A percentile compares a stretch with the other conserved stretches of the same genome.
These are phyloP conservation scores for Sorex araneus DNA, from an alignment of 2,113 vertebrate genomes.

Conservation along the genomic window DNA sequence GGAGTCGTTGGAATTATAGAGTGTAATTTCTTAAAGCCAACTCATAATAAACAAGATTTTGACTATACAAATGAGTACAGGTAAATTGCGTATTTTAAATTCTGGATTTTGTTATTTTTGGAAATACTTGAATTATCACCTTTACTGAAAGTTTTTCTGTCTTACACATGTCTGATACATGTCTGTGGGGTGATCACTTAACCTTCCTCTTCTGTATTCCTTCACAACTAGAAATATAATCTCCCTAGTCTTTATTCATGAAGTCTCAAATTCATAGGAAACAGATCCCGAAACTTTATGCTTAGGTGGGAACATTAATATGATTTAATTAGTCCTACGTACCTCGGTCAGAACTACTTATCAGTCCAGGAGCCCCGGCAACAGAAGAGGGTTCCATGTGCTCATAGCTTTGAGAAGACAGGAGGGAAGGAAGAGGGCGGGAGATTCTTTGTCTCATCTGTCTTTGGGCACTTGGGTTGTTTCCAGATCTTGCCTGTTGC, in stretches of 20 bases:
- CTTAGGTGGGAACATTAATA: not conserved
- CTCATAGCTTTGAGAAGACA: too few relatives aligned
- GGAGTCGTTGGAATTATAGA: slow-evolving; percentile 97
- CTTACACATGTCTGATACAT: too few relatives aligned
- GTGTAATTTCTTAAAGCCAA: slow-evolving; percentile 96
- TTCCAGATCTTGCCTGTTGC: not conserved
- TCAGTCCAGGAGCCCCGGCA: not conserved
- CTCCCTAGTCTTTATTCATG: not conserved
- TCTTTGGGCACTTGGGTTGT: not conserved
- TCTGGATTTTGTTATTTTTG: too few relatives aligned
- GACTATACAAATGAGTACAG: slow-evolving; percentile 97
- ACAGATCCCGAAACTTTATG: not conserved
- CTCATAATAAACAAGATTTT: slow-evolving; percentile 99
- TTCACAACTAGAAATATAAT: not conserved
- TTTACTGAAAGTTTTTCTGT: too few relatives aligned
- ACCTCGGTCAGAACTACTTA: too few relatives aligned
- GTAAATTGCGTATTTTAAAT: slow-evolving; percentile 85
- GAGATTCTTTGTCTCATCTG: not conserved
- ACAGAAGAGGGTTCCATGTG: too few relatives aligned
- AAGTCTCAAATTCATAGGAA: not conserved
- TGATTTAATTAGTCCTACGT: not conserved
- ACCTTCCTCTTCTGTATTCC: not conserved
- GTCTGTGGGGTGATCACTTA: too few relatives aligned
- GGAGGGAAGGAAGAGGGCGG: too few relatives aligned
- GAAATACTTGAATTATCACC: too few relatives aligned